Conservation (phyloP, 2,113 vertebrate species). For the Dipodomys spectabilis region DNA sequence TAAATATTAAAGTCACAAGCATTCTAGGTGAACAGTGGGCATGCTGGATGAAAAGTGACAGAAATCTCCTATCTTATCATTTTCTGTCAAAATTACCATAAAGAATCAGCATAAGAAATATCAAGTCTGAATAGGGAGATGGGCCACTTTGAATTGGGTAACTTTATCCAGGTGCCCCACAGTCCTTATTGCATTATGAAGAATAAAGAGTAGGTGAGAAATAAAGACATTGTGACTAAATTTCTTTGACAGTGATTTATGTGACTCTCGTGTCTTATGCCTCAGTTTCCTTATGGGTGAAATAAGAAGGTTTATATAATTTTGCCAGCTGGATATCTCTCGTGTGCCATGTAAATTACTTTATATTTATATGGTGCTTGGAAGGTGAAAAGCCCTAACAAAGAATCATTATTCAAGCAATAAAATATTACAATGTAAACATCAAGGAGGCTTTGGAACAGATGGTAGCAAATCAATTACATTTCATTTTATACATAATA, state of each 20-base stretch:
- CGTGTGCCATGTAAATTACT: conserved; percentile 50
- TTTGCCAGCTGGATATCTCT: conserved; percentile 31
- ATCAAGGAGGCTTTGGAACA: conserved; percentile 56
- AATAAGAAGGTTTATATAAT: conserved; percentile 57
- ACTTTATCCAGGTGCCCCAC: not conserved
- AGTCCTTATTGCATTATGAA: not conserved
- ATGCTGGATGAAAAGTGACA: not conserved
- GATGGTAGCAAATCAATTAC: conserved; percentile 62
- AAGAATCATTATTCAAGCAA: conserved; percentile 65
- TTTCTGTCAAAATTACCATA: not conserved
- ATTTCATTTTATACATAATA: conserved; percentile 56
- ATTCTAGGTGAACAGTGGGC: not conserved
- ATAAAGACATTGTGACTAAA: not conserved
- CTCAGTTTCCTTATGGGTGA: conserved; percentile 62
- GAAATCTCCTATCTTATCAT: not conserved
- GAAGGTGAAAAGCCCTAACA: conserved; percentile 63
- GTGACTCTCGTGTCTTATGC: not conserved
- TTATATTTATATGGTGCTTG: conserved; percentile 42
- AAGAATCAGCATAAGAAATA: not conserved
- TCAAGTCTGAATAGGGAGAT: not conserved
- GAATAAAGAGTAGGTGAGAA: not conserved
- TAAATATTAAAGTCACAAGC: not conserved
- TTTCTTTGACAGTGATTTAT: conserved; percentile 22
- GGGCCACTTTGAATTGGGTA: not conserved
- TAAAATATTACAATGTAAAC: conserved; percentile 60